A percentile compares a stretch with the other conserved stretches of the same genome.
Evolutionary conservation across 2,113 vertebrate genomes (phyloP).

Genomic region (Syngnathoides biaculeatus): DNA sequence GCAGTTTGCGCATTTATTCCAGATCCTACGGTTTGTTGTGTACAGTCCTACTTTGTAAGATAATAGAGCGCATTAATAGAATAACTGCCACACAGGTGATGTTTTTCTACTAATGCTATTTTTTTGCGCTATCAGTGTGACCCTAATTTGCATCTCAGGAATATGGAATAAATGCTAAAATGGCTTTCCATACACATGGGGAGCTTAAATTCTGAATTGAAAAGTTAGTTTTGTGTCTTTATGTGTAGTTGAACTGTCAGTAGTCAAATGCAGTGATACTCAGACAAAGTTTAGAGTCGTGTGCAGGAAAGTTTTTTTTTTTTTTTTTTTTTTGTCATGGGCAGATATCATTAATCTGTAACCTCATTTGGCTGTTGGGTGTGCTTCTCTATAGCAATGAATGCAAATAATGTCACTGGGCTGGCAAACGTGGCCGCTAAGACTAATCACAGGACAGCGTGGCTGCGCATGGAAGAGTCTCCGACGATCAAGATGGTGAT

Average conservation of each 20-base stretch:
- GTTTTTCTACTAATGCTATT: background rate
- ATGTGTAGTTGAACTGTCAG: constrained; percentile 38
- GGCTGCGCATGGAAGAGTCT: background rate
- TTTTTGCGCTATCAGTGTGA: background rate
- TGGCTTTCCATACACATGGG: background rate
- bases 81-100: background rate
- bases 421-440: background rate
- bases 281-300: constrained; percentile 12
- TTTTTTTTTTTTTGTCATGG: constrained; percentile 4
- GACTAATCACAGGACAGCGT: background rate
- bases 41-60: too few species aligned
- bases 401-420: background rate
- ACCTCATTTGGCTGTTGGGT: constrained; percentile 26
- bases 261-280: constrained; percentile 35
- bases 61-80: background rate
- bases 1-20: background rate
- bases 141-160: background rate
- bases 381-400: background rate
- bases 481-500: background rate
- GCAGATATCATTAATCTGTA: constrained; percentile 10
- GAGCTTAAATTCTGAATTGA: constrained; percentile 11
- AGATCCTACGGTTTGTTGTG: background rate
- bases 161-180: background rate
- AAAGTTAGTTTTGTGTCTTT: constrained; percentile 31
- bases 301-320: background rate